phyloP scores from a whole-genome alignment of 1,140 invertebrate genomes.

The Trachymyrmex cornetzi region DNA sequence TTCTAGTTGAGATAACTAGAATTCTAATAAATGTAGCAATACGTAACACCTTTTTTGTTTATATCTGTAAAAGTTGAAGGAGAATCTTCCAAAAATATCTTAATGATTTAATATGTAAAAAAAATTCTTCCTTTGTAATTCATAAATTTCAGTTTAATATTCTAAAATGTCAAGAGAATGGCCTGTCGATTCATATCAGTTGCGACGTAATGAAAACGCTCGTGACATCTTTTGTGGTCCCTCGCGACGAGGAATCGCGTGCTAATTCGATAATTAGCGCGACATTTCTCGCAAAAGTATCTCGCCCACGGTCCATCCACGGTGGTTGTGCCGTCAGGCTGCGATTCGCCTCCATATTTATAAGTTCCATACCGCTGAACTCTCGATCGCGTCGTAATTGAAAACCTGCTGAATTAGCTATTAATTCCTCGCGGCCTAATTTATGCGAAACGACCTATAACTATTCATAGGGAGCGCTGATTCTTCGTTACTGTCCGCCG shows the following conservation, averaged over 20 bases:
- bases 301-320: constrained; percentile 40
- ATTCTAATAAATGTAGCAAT: too few relatives aligned
- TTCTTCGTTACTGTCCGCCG: constrained; percentile 47
- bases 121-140: neutral
- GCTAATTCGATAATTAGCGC: constrained; percentile 73
- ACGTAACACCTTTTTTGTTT: neutral
- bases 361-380: constrained; percentile 64
- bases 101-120: neutral
- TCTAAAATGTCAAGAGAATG: neutral
- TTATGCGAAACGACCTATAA: constrained; percentile 73
- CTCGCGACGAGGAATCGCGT: constrained; percentile 68
- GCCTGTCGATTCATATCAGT: neutral
- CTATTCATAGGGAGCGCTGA: constrained; percentile 71
- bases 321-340: constrained; percentile 4
- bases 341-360: constrained; percentile 68
- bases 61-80: neutral
- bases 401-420: constrained; percentile 76
- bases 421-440: constrained; percentile 70
- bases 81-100: neutral
- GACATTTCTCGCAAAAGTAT: constrained; percentile 62
- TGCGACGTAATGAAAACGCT: constrained; percentile 35
- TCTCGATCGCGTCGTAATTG: constrained; percentile 70
- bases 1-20: too few relatives aligned
- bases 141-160: neutral
- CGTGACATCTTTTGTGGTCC: constrained; percentile 61